phyloP scores from a whole-genome alignment of 1,140 invertebrate species.

The Diabrotica undecimpunctata region DNA sequence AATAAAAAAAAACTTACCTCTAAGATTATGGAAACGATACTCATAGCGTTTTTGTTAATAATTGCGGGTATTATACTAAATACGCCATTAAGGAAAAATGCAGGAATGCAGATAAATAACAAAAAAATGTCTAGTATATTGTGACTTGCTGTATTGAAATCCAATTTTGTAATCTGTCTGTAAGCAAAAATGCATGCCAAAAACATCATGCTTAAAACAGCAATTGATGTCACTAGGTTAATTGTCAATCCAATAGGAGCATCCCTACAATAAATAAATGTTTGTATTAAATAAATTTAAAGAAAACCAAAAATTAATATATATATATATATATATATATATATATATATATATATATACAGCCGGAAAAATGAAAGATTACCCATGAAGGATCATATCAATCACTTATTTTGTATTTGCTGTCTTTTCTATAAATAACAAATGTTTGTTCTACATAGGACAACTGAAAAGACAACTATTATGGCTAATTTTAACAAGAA shows the following conservation, averaged over 20 bases:
- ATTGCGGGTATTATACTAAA: constrained; percentile 63
- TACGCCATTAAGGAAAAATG: constrained; percentile 67
- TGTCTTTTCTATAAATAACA: too few species aligned
- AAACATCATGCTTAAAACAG: constrained; percentile 28
- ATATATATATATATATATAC: too few species aligned
- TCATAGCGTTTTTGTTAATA: constrained; percentile 51
- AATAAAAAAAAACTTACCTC: constrained; percentile 50
- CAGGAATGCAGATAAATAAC: constrained; percentile 67
- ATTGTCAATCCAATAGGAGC: constrained; percentile 22
- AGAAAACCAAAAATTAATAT: too few species aligned
- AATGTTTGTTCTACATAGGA: too few species aligned
- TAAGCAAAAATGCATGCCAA: constrained; percentile 30
- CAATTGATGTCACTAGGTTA: constrained; percentile 22
- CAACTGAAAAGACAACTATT: too few species aligned
- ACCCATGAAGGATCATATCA: too few species aligned
- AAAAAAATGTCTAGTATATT: constrained; percentile 68
- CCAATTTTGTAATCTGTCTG: constrained; percentile 50
- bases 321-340: too few species aligned
- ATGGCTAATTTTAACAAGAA: too few species aligned
- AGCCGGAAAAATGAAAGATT: too few species aligned
- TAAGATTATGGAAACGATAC: constrained; percentile 52
- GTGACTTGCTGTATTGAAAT: constrained; percentile 62
- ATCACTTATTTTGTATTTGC: too few species aligned
- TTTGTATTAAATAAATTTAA: too few species aligned
- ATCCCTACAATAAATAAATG: background rate